Percentiles rank a stretch among this genome's conserved stretches.
Conservation (phyloP, 2,797 vertebrate genomes). For the Muscicapa comitata region DNA sequence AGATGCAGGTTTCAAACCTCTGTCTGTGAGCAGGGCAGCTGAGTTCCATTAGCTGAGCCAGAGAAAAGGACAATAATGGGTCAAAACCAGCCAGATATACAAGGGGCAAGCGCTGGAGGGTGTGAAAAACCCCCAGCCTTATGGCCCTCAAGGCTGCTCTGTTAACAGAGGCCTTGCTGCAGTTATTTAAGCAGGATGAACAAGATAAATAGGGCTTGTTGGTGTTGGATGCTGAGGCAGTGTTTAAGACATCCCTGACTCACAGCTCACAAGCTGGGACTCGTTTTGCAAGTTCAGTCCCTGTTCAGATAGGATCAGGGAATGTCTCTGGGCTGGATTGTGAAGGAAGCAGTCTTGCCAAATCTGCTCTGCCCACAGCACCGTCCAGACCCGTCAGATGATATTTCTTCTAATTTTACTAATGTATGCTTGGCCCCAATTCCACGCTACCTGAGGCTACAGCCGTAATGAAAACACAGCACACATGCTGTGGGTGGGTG, state of each 20-base stretch:
- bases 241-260: slow-evolving; percentile 42
- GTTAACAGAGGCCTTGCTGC: neutral
- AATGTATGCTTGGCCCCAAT: slow-evolving; percentile 65
- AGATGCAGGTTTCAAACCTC: neutral
- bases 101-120: neutral
- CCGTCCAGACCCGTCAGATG: slow-evolving; percentile 68
- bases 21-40: neutral
- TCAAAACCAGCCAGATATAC: neutral
- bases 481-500: slow-evolving; percentile 34
- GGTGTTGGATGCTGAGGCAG: slow-evolving; percentile 39
- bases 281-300: slow-evolving; percentile 61
- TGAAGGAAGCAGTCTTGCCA: slow-evolving; percentile 65
- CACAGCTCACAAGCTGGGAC: slow-evolving; percentile 56
- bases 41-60: neutral
- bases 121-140: neutral
- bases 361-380: slow-evolving; percentile 66
- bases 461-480: slow-evolving; percentile 43
- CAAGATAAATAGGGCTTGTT: slow-evolving; percentile 23
- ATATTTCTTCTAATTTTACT: slow-evolving; percentile 68
- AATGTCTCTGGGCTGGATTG: slow-evolving; percentile 61
- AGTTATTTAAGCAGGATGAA: slow-evolving; percentile 20
- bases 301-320: slow-evolving; percentile 68
- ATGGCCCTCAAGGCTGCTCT: neutral
- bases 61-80: neutral
- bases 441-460: slow-evolving; percentile 60